These are phyloP conservation scores for Patagioenas fasciata DNA, from an alignment of 2,113 vertebrate genomes.

Conservation along the genomic window DNA sequence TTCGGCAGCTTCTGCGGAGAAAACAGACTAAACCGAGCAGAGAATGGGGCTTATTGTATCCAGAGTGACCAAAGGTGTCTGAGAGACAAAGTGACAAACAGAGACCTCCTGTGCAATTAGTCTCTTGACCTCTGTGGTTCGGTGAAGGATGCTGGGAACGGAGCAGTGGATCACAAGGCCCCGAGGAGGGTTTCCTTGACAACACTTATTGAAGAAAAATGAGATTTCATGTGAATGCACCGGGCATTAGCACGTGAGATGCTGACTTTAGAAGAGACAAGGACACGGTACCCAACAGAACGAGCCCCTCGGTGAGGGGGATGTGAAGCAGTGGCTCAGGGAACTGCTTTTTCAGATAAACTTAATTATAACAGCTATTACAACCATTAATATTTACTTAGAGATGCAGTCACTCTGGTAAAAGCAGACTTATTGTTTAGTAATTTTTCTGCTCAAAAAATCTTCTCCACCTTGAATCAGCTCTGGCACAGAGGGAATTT, in stretches of 20 bases:
- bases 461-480: neutral
- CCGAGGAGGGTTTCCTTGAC: constrained; percentile 68
- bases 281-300: neutral
- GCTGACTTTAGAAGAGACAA: constrained; percentile 8
- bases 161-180: constrained; percentile 38
- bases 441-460: neutral
- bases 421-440: neutral
- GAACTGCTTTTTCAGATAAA: constrained; percentile 1
- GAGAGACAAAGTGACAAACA: constrained; percentile 14
- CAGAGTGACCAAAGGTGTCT: constrained; percentile 14
- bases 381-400: neutral
- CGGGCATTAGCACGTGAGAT: neutral
- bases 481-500: neutral
- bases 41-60: constrained; percentile 19
- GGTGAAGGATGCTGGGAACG: neutral
- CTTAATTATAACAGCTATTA: constrained; percentile 7
- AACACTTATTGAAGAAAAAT: constrained; percentile 58
- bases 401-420: neutral
- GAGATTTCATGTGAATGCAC: constrained; percentile 19
- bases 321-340: neutral
- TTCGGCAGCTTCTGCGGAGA: neutral
- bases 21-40: neutral
- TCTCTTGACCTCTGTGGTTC: constrained; percentile 52
- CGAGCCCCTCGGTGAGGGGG: neutral
- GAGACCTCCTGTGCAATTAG: constrained; percentile 55